phyloP scores from a whole-genome alignment of 2,888 invertebrate species.

The Tipula vernalis region DNA sequence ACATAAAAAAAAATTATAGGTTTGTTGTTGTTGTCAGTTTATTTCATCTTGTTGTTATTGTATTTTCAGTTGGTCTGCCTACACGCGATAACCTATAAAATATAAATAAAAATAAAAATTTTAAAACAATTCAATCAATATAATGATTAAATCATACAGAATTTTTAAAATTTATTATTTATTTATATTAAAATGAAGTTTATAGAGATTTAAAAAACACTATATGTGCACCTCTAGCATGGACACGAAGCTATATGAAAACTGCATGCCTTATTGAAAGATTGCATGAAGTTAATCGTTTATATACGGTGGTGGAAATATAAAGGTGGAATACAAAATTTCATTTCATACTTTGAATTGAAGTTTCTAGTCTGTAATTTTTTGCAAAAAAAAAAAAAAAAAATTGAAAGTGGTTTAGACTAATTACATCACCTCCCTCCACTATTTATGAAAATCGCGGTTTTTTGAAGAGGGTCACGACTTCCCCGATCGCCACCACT shows the following conservation, averaged over 20 bases:
- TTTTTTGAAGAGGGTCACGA: no score
- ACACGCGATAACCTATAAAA: background rate
- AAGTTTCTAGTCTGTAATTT: no score
- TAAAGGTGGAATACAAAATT: no score
- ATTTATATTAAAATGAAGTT: background rate
- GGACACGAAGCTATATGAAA: background rate
- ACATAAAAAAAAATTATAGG: background rate
- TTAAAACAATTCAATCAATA: conserved; percentile 4
- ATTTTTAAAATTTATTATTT: background rate
- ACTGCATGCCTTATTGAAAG: background rate
- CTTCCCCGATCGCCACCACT: no score
- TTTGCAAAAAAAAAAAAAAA: no score
- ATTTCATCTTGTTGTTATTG: background rate
- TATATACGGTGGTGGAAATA: no score
- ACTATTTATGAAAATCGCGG: no score
- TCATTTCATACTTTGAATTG: no score
- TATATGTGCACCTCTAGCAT: background rate
- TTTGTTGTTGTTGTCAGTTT: background rate
- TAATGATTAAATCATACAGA: background rate
- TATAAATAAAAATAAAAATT: background rate
- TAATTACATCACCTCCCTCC: no score
- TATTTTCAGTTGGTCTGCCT: background rate
- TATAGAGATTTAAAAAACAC: background rate
- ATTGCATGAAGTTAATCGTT: background rate
- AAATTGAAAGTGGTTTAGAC: no score